Percentiles rank a stretch among this genome's conserved stretches.
Evolutionary conservation across 2,797 vertebrate species (phyloP).

Genomic region (Parauchenoglanis punctatus): DNA sequence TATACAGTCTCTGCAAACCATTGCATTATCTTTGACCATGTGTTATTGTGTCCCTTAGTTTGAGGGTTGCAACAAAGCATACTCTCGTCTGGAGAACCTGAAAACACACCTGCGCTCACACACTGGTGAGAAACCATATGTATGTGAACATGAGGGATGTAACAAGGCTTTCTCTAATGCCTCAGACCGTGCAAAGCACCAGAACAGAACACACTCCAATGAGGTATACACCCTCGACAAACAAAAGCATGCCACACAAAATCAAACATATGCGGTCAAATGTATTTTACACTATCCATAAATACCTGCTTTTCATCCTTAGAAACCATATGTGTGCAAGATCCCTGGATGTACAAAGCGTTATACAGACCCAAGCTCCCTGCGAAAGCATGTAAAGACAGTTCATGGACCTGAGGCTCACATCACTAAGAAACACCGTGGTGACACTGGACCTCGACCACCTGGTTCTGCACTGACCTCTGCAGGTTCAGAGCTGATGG

Average conservation of each 20-base stretch:
- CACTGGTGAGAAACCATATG: slow-evolving; percentile 96
- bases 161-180: slow-evolving; percentile 99
- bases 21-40: neutral
- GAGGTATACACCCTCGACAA: slow-evolving; percentile 71
- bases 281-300: neutral
- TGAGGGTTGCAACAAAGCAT: slow-evolving; percentile 97
- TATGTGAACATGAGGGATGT: slow-evolving; percentile 97
- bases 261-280: neutral
- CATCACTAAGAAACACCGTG: slow-evolving; percentile 94
- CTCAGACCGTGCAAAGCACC: slow-evolving; percentile 96
- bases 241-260: neutral
- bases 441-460: slow-evolving; percentile 82
- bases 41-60: slow-evolving; percentile 77
- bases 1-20: neutral
- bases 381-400: slow-evolving; percentile 95
- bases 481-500: slow-evolving; percentile 80
- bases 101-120: slow-evolving; percentile 97
- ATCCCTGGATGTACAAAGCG: slow-evolving; percentile 96
- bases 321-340: slow-evolving; percentile 98
- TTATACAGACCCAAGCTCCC: slow-evolving; percentile 95
- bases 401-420: slow-evolving; percentile 96
- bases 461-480: slow-evolving; percentile 69
- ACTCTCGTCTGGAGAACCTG: slow-evolving; percentile 96
- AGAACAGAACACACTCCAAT: slow-evolving; percentile 97
- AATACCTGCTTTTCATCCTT: slow-evolving; percentile 11